Evolutionary conservation across 2,113 vertebrate genomes (phyloP).

Genomic region (Mungos mungo): DNA sequence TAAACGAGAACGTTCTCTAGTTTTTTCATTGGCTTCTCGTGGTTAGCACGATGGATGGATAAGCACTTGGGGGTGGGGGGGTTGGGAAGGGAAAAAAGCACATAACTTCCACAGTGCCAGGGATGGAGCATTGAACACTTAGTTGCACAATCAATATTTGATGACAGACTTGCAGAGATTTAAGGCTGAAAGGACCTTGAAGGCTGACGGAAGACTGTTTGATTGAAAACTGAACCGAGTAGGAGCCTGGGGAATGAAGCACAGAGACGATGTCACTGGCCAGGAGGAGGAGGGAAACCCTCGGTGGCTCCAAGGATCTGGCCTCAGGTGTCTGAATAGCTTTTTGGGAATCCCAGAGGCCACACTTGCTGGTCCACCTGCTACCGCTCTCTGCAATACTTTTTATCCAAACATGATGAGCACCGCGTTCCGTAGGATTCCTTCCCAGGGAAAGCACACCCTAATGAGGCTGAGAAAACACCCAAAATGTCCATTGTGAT

Average conservation of each 20-base stretch:
- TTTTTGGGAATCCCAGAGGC: constrained; percentile 45
- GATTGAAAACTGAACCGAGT: background rate
- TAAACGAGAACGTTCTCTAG: background rate
- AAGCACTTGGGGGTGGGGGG: background rate
- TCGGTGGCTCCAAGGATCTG: background rate
- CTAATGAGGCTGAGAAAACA: background rate
- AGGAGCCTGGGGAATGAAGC: background rate
- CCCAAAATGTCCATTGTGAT: background rate
- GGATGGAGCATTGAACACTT: background rate
- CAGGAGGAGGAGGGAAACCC: background rate
- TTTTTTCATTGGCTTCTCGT: background rate
- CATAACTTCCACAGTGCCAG: background rate
- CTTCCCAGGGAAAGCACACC: constrained; percentile 22
- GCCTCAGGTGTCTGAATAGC: background rate
- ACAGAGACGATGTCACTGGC: background rate
- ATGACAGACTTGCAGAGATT: background rate
- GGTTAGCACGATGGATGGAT: too few species aligned
- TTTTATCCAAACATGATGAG: constrained; percentile 34
- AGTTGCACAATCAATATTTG: background rate
- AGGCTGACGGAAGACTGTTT: background rate
- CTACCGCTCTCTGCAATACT: background rate
- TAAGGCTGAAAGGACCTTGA: constrained; percentile 20
- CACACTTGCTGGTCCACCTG: constrained; percentile 24
- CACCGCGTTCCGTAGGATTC: background rate
- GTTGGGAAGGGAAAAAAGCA: background rate